Base-by-base conservation (phyloP, 53 echinoderm and acorn worm genomes). In the Hippasteria phrygiana region DNA sequence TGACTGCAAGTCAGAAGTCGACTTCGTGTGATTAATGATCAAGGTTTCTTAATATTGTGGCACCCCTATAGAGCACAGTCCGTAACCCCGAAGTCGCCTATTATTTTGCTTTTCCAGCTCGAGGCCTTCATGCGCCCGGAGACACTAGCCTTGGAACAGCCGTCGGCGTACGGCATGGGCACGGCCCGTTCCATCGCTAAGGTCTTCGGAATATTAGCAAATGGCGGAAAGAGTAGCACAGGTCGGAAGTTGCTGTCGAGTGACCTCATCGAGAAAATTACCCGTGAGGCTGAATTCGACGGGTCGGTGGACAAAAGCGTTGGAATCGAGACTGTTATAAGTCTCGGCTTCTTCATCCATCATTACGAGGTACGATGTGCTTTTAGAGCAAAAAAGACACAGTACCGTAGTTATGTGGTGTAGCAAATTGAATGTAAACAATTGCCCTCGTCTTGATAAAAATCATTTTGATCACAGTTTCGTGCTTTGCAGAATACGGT, bases 181-280 rank as follows among this genome's bases (percentile, higher is more conserved):
- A 93, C 93, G 4, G 93, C 93, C 8, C 66, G 80, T 10, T 78
- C 55, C 67, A 18, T 93, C 17, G 93, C 93, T 27, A 93, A 90
- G 64, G 51, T 93, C 4, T 93, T 78, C 64, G 80, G 87, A 18
- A 90, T 93, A 11, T 40, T 93, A 42, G 77, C 87, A 33, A 77
- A 93, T 37, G 88, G 74, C 43, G 74, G 74, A 20, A 14, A 5
- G 74, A 45, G 8, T 20, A 74, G 4, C 7, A 47, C 26, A 45
- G 74, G 74, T 46, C 40, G 46, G 13, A 90, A 50, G 26, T 59
- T 90, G 35, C 50, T 90, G 17, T 54, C 90, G 1, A 73, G 14
- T 45, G 22, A 48, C 48, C 20, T 37, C 45, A 38, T 83, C 16
- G 22, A 43, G 46, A 55, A 90, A 11, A 46, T 90, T 1, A 73